Base-by-base conservation (phyloP, 1,140 invertebrate species). In the Brachionus calyciflorus region DNA sequence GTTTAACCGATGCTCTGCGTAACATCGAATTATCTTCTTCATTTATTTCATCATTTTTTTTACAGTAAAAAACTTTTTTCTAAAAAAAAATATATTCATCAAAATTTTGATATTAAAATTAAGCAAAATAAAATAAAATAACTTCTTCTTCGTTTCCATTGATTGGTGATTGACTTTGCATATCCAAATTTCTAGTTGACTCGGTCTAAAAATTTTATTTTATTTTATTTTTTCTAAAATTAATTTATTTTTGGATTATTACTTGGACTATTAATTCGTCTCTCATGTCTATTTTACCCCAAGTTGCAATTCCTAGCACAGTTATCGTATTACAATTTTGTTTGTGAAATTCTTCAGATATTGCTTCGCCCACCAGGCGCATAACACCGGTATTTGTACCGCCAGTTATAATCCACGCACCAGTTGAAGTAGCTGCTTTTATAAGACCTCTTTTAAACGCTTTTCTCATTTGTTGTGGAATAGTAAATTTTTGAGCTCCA, bases 341-440 rank as follows among this genome's bases (percentile, higher is more conserved):
- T 53, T 49, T 51, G 6, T 37, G 44, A 33, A 26, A 80, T 55
- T 87, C 86, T 79, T 93, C 91, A 9, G 92, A 91, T 46, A 97
- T 84, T 0, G 93, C 93, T 83, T 95, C 93, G 14, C 40, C 46
- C 4, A 44, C 77, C 51, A 69, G 30, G 10, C 24, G 44, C 81
- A 84, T 84, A 51, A 86, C 83, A 93, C 94, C 94, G 81, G 93
- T 95, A 85, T 97, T 96, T 30, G 93, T 94, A 80, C 95, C 95
- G 77, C 91, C 92, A 1, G 94, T 96, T 79, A 97, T 92, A 79
- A 97, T 94, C 94, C 94, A 98, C 21, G 94, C 93, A 3, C 93
- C 94, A 1, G 95, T 98, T 4, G 95, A 97, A 83, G 96, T 93
- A 0, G 95, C 96, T 44, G 96, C 95, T 85, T 96, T 96, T 14